Percentiles rank a stretch among this genome's conserved stretches.
Conservation (phyloP, 2,113 vertebrate species). For the Zosterops lateralis region DNA sequence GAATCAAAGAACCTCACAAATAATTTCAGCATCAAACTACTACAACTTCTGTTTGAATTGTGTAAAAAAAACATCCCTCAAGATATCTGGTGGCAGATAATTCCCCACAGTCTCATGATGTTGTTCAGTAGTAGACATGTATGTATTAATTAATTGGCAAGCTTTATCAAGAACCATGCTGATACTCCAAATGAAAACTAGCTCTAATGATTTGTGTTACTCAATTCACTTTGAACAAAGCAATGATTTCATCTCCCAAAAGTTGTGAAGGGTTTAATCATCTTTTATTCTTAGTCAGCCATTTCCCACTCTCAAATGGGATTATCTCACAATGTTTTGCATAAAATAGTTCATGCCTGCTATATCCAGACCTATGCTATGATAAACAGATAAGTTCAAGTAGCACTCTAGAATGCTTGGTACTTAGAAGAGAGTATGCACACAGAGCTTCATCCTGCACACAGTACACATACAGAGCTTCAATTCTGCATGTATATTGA, state of each 20-base stretch:
- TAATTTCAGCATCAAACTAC: not conserved
- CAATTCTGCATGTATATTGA: not conserved
- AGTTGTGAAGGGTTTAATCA: not conserved
- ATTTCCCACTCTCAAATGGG: not conserved
- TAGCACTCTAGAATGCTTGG: not conserved
- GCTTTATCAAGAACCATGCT: not conserved
- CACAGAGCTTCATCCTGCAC: accelerated
- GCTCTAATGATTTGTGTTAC: not conserved
- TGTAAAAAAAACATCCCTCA: not conserved
- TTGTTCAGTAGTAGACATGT: not conserved
- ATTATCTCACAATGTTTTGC: not conserved
- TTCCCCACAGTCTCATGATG: not conserved
- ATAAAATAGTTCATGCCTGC: not conserved
- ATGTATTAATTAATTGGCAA: not conserved
- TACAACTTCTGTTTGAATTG: not conserved
- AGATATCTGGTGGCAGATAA: not conserved
- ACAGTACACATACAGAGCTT: accelerated
- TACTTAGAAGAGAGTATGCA: not conserved
- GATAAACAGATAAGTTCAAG: not conserved
- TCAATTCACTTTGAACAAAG: not conserved
- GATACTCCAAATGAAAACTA: not conserved
- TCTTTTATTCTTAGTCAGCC: not conserved
- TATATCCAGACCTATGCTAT: not conserved
- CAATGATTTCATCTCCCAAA: not conserved
- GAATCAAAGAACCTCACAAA: not conserved